Percentiles rank a stretch among this genome's conserved stretches.
Conservation (phyloP, 2,113 vertebrate species). For the Taxidea taxus region DNA sequence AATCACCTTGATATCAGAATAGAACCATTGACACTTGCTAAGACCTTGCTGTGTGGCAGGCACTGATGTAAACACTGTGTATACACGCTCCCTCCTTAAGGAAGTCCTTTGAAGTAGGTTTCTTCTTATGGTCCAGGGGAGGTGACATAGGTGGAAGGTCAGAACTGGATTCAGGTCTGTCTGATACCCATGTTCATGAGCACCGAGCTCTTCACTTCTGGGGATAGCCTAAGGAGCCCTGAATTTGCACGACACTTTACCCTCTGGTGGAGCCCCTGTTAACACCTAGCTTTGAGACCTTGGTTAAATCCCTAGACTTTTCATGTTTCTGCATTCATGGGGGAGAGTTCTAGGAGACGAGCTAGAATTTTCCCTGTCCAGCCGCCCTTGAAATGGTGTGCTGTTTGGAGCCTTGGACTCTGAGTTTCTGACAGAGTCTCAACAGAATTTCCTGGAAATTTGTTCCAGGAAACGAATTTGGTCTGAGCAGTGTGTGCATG, state of each 20-base stretch:
- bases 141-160: neutral
- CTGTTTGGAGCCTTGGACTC: neutral
- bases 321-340: neutral
- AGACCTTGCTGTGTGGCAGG: neutral
- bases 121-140: neutral
- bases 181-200: neutral
- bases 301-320: neutral
- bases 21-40: neutral
- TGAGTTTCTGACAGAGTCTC: neutral
- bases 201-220: neutral
- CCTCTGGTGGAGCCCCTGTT: constrained; percentile 61
- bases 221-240: neutral
- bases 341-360: neutral
- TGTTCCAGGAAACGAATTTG: neutral
- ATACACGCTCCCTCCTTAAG: neutral
- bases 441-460: too few species aligned
- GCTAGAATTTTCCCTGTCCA: neutral
- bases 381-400: neutral
- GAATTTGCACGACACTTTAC: neutral
- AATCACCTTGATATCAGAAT: neutral
- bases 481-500: rapidly evolving
- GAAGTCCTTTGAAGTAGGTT: neutral
- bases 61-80: neutral
- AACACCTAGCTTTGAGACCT: neutral
- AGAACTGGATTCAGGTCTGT: neutral